phyloP scores from a whole-genome alignment of 1,140 invertebrate genomes.

The Apocrypta bakeri region DNA sequence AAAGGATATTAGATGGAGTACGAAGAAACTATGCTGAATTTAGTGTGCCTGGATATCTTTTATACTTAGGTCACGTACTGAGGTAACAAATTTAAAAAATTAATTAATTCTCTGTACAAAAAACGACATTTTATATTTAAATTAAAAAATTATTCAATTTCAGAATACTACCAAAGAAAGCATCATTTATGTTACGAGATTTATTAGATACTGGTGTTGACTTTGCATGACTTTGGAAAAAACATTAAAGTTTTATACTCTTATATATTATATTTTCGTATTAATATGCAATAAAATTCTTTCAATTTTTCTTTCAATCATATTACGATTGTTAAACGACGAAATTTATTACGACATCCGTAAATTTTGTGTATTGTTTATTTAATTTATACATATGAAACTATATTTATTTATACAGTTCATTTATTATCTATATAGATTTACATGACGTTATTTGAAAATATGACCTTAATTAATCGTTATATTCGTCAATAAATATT shows the following conservation, averaged over 20 bases:
- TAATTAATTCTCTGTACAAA: slow-evolving; percentile 16
- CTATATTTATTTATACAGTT: slow-evolving; percentile 9
- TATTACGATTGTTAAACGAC: not conserved
- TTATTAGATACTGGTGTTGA: slow-evolving; percentile 80
- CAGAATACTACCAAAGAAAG: slow-evolving; percentile 77
- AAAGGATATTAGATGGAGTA: slow-evolving; percentile 77
- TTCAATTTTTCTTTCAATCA: not conserved
- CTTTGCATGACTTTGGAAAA: slow-evolving; percentile 73
- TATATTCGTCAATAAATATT: not conserved
- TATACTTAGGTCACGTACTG: slow-evolving; percentile 77
- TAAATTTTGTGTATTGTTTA: slow-evolving; percentile 4
- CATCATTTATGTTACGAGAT: slow-evolving; percentile 78
- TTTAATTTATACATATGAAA: slow-evolving; percentile 14
- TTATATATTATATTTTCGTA: slow-evolving; percentile 25
- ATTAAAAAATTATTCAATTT: slow-evolving; percentile 55
- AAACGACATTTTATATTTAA: not conserved
- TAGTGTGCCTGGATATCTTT: slow-evolving; percentile 78
- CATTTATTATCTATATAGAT: slow-evolving; percentile 26
- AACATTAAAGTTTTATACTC: slow-evolving; percentile 32
- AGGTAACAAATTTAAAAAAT: slow-evolving; percentile 60
- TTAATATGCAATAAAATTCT: slow-evolving; percentile 33
- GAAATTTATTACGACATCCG: not conserved
- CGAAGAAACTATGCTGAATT: slow-evolving; percentile 78
- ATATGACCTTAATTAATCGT: not conserved
- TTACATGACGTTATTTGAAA: slow-evolving; percentile 26